Conservation (phyloP, 1,140 invertebrate species). For the Asbolus verrucosus region DNA sequence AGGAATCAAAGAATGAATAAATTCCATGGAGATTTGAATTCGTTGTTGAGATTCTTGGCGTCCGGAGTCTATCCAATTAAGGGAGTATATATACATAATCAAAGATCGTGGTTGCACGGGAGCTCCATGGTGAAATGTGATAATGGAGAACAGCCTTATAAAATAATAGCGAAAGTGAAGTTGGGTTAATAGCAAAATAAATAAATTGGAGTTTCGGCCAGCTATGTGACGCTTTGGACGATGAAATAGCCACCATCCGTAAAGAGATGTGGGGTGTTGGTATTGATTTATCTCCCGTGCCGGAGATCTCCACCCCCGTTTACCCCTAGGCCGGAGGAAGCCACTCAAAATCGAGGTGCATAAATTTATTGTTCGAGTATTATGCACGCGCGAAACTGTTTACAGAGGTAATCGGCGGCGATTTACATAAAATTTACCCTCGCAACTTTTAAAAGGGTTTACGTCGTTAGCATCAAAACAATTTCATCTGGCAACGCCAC, state of each 20-base stretch:
- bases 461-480: conserved; percentile 43
- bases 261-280: conserved; percentile 53
- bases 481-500: conserved; percentile 30
- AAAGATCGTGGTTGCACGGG: conserved; percentile 11
- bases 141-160: conserved; percentile 27
- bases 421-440: conserved; percentile 53
- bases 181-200: conserved; percentile 43
- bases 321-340: conserved; percentile 47
- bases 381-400: conserved; percentile 55
- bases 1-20: conserved; percentile 34
- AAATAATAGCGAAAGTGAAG: conserved; percentile 40
- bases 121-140: neutral
- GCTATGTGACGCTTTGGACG: conserved; percentile 41
- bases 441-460: conserved; percentile 45
- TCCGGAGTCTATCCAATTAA: conserved; percentile 22
- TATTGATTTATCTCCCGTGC: conserved; percentile 59
- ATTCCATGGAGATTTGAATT: conserved; percentile 18
- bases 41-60: conserved; percentile 21
- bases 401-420: conserved; percentile 51
- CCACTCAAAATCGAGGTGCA: conserved; percentile 57
- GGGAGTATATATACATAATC: conserved; percentile 28
- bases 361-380: conserved; percentile 56
- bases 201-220: conserved; percentile 34
- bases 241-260: conserved; percentile 56
- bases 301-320: conserved; percentile 48